Percentiles rank a stretch among this genome's conserved stretches.
phyloP scores from a whole-genome alignment of 2,888 invertebrate genomes.

The Melieria omissa region DNA sequence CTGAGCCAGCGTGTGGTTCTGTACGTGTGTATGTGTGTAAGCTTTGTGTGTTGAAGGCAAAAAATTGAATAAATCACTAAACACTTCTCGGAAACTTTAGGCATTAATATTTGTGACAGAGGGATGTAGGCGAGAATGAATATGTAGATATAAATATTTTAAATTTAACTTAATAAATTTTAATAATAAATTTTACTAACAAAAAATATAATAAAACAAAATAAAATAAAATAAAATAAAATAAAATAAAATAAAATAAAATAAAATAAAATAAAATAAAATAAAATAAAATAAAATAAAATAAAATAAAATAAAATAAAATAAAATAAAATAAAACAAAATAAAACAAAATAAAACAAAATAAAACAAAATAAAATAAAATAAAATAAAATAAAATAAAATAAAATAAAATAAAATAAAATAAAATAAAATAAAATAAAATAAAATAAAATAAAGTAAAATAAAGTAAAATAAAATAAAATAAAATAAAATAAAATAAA shows the following conservation, averaged over 20 bases:
- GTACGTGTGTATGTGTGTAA: too few species aligned
- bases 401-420: not conserved
- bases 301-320: constrained; percentile 1
- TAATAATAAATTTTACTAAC: too few species aligned
- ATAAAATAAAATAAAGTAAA: not conserved
- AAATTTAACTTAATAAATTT: too few species aligned
- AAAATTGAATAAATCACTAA: too few species aligned
- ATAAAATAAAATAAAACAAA: constrained; percentile 1
- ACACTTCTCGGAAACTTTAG: too few species aligned
- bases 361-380: not conserved
- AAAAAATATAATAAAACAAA: too few species aligned
- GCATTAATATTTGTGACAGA: too few species aligned
- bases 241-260: constrained; percentile 4
- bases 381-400: not conserved
- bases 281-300: constrained; percentile 1
- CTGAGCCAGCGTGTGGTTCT: too few species aligned
- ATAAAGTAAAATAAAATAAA: not conserved
- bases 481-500: not conserved
- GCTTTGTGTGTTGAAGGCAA: too few species aligned
- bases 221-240: not conserved
- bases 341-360: not conserved
- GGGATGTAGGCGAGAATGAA: too few species aligned
- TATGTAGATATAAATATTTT: too few species aligned
- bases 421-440: not conserved
- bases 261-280: not conserved